phyloP scores from a whole-genome alignment of 2,113 vertebrate genomes.

The Plotosus lineatus region DNA sequence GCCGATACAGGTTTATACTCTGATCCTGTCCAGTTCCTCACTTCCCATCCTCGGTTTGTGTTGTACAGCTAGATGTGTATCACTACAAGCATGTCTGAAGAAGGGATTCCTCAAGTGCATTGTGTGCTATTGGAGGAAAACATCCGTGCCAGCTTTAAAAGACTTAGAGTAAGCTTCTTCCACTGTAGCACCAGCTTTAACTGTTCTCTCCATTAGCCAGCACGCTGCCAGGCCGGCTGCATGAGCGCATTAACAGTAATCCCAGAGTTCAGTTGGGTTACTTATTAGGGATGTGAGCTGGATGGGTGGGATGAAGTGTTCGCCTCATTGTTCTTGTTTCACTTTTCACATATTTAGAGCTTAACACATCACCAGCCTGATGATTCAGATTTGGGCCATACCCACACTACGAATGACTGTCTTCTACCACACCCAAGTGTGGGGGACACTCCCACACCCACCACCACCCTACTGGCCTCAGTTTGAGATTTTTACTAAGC shows the following conservation, averaged over 20 bases:
- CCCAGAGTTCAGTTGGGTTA: constrained; percentile 24
- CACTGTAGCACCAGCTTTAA: constrained; percentile 22
- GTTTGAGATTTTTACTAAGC: no score
- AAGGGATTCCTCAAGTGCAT: constrained; percentile 6
- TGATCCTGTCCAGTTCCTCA: constrained; percentile 15
- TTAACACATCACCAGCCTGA: background rate
- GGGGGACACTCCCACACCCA: no score
- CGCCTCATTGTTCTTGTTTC: background rate
- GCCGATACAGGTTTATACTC: constrained; percentile 15
- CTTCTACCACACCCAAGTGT: no score
- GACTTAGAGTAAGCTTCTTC: background rate
- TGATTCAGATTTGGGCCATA: no score
- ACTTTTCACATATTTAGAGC: background rate
- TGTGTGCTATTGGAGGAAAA: background rate
- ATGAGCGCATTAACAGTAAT: constrained; percentile 33
- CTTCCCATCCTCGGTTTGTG: constrained; percentile 3
- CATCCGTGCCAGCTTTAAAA: background rate
- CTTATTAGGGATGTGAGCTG: constrained; percentile 8
- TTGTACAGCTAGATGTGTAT: background rate
- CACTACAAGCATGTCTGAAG: constrained; percentile 24
- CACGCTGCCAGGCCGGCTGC: background rate
- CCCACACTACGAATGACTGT: no score
- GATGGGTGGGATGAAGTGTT: constrained; percentile 4
- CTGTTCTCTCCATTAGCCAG: background rate
- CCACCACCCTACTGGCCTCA: no score